phyloP scores from a whole-genome alignment of 2,113 vertebrate species.

The Psophia crepitans region DNA sequence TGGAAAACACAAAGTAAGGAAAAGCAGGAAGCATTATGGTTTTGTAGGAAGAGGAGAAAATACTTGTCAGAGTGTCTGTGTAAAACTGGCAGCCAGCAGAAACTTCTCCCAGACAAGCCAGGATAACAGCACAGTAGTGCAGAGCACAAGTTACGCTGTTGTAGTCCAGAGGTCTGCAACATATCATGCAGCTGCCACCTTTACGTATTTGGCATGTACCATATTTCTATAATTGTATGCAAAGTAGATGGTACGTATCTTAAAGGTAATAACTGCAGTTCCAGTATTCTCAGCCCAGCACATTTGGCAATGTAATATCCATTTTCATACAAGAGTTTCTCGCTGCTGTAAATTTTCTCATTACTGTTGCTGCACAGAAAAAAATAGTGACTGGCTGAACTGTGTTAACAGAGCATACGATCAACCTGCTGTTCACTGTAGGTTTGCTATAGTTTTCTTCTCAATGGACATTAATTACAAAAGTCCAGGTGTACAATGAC shows the following conservation, averaged over 20 bases:
- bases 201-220: not conserved
- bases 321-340: not conserved
- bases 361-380: not conserved
- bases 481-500: not conserved
- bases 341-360: not conserved
- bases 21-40: not conserved
- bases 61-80: not conserved
- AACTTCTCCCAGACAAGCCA: not conserved
- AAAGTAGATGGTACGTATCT: not conserved
- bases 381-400: not conserved
- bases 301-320: not conserved
- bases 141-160: not conserved
- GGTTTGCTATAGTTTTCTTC: not conserved
- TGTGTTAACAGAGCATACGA: not conserved
- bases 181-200: accelerated
- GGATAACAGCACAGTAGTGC: not conserved
- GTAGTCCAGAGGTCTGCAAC: not conserved
- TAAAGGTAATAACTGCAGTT: not conserved
- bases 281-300: not conserved
- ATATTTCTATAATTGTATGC: not conserved
- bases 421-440: not conserved
- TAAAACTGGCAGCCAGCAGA: not conserved
- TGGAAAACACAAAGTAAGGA: not conserved
- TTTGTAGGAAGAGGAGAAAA: not conserved
- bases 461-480: not conserved